phyloP scores from a whole-genome alignment of 2,797 vertebrate species.

The Heliangelus exortis region DNA sequence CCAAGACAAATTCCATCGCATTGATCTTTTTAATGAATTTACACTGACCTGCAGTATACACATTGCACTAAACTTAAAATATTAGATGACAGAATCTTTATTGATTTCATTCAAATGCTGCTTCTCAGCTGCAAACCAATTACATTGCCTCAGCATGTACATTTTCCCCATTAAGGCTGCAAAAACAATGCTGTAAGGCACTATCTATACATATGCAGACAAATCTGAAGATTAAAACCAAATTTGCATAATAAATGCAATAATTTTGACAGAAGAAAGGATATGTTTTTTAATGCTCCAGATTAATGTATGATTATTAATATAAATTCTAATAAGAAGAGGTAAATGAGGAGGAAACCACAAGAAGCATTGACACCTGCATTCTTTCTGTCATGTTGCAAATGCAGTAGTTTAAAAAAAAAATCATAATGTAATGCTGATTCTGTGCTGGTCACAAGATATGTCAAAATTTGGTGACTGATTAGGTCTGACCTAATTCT shows the following conservation, averaged over 20 bases:
- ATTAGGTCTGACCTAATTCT: not conserved
- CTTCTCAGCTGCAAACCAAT: slow-evolving; percentile 58
- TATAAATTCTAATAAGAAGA: slow-evolving; percentile 1
- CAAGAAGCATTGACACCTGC: not conserved
- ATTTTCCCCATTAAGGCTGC: slow-evolving; percentile 32
- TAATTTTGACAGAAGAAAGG: slow-evolving; percentile 29
- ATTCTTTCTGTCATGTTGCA: not conserved
- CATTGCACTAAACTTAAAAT: slow-evolving; percentile 61
- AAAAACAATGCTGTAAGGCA: slow-evolving; percentile 21
- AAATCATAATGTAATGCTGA: not conserved
- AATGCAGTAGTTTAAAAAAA: not conserved
- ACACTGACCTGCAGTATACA: slow-evolving; percentile 45
- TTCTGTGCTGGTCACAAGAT: not conserved
- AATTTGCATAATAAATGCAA: slow-evolving; percentile 29
- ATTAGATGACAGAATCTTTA: slow-evolving; percentile 67
- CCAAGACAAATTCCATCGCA: slow-evolving; percentile 50
- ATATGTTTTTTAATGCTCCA: not conserved
- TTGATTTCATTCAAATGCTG: slow-evolving; percentile 66
- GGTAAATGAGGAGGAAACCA: not conserved
- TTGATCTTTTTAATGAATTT: slow-evolving; percentile 67
- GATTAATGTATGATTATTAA: not conserved
- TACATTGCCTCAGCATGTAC: slow-evolving; percentile 42
- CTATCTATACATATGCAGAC: not conserved
- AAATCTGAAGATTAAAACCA: slow-evolving; percentile 64
- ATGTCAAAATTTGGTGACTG: not conserved